phyloP scores from a whole-genome alignment of 2,888 invertebrate genomes.

The Belgica antarctica region DNA sequence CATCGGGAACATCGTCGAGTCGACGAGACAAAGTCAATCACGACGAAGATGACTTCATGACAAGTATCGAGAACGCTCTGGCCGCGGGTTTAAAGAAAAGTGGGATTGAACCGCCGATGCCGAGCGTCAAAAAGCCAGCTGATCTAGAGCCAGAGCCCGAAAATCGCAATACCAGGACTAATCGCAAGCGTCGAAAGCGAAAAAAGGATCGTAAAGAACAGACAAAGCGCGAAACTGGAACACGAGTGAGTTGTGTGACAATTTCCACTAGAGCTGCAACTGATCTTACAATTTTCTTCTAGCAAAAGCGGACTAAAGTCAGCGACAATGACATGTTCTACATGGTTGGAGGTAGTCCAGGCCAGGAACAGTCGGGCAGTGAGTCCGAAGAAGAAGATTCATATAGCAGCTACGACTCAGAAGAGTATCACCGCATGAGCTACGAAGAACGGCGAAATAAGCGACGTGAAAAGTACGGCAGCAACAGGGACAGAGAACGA shows the following conservation, averaged over 20 bases:
- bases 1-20: slow-evolving; percentile 16
- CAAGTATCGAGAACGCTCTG: slow-evolving; percentile 74
- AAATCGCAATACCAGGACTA: background rate
- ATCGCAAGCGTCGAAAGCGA: slow-evolving; percentile 5
- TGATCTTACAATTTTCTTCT: too few relatives aligned
- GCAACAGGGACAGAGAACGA: slow-evolving; percentile 49
- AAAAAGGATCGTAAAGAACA: slow-evolving; percentile 44
- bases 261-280: background rate
- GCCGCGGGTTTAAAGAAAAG: slow-evolving; percentile 72
- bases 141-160: slow-evolving; percentile 27
- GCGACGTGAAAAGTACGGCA: slow-evolving; percentile 50
- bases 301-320: slow-evolving; percentile 26
- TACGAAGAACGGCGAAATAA: slow-evolving; percentile 55
- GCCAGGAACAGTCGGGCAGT: slow-evolving; percentile 53
- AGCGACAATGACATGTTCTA: slow-evolving; percentile 35
- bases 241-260: slow-evolving; percentile 49
- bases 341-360: slow-evolving; percentile 40
- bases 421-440: slow-evolving; percentile 48
- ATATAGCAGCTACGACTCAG: slow-evolving; percentile 58
- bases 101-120: slow-evolving; percentile 54
- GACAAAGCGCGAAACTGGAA: slow-evolving; percentile 48
- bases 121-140: slow-evolving; percentile 22
- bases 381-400: slow-evolving; percentile 61
- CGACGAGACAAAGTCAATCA: slow-evolving; percentile 49
- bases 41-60: slow-evolving; percentile 69